These are phyloP conservation scores for Nephrocerus scutellatus DNA, from an alignment of 2,888 invertebrate species.

Conservation along the genomic window DNA sequence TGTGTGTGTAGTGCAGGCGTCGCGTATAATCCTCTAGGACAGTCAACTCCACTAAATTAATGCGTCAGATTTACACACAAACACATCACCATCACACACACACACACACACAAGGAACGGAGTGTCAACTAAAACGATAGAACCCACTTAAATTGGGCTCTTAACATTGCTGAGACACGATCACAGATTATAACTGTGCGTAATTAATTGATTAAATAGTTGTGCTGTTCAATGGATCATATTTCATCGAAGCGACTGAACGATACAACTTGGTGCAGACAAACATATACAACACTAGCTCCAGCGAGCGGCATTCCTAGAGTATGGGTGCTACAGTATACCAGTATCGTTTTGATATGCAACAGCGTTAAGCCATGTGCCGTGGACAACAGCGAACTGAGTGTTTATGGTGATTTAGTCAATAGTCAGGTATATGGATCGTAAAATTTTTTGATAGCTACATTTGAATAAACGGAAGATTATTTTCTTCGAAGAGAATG, in stretches of 20 bases:
- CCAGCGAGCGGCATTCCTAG: too few species aligned
- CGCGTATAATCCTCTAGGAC: too few species aligned
- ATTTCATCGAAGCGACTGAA: too few species aligned
- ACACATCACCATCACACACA: not conserved
- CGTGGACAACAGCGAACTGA: constrained; percentile 37
- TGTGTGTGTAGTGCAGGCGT: too few species aligned
- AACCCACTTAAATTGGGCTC: too few species aligned
- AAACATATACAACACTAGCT: constrained; percentile 38
- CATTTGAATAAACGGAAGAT: constrained; percentile 46
- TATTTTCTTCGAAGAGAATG: constrained; percentile 27
- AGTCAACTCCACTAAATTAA: too few species aligned
- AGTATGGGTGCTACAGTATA: too few species aligned
- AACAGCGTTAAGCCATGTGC: not conserved
- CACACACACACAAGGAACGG: not conserved
- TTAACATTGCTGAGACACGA: not conserved
- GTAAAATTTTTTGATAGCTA: constrained; percentile 48
- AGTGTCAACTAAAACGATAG: not conserved
- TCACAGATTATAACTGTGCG: constrained; percentile 20
- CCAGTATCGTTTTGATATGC: too few species aligned
- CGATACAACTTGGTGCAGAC: too few species aligned
- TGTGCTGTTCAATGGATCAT: constrained; percentile 33
- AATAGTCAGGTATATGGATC: constrained; percentile 46
- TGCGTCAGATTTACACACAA: too few species aligned
- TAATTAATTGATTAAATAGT: constrained; percentile 45
- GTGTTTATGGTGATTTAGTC: constrained; percentile 48